These are phyloP conservation scores for Gavia stellata DNA, from an alignment of 2,113 vertebrate species.

Conservation along the genomic window DNA sequence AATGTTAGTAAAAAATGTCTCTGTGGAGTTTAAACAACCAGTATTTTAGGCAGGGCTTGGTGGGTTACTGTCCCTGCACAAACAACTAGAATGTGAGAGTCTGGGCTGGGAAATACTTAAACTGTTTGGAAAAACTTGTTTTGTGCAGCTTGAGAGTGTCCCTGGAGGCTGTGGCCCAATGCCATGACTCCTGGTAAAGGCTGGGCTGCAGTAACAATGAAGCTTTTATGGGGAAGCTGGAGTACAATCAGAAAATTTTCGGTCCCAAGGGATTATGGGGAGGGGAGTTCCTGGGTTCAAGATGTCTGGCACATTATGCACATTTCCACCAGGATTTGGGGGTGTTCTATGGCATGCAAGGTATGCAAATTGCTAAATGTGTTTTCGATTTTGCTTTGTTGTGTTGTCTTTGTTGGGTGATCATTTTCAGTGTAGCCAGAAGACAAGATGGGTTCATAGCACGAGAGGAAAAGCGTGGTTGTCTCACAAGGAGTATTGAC, in stretches of 20 bases:
- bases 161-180: constrained; percentile 62
- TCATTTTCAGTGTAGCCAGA: background rate
- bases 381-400: constrained; percentile 31
- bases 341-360: constrained; percentile 57
- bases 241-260: constrained; percentile 53
- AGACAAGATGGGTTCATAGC: constrained; percentile 1
- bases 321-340: constrained; percentile 65
- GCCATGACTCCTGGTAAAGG: constrained; percentile 61
- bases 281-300: constrained; percentile 67
- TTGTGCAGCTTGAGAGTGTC: constrained; percentile 62
- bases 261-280: constrained; percentile 59
- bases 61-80: constrained; percentile 64
- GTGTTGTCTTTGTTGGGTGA: constrained; percentile 16
- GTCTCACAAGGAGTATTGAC: background rate
- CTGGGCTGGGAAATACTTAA: constrained; percentile 64
- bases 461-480: background rate
- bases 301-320: constrained; percentile 61
- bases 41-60: constrained; percentile 46
- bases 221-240: constrained; percentile 65
- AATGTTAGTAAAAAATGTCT: constrained; percentile 47
- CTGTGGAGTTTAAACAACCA: constrained; percentile 60
- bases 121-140: constrained; percentile 67
- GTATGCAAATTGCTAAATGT: constrained; percentile 61
- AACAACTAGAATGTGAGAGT: constrained; percentile 63
- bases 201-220: constrained; percentile 66